phyloP scores from a whole-genome alignment of 2,797 vertebrate species.

The Amblyopsis hoosieri region DNA sequence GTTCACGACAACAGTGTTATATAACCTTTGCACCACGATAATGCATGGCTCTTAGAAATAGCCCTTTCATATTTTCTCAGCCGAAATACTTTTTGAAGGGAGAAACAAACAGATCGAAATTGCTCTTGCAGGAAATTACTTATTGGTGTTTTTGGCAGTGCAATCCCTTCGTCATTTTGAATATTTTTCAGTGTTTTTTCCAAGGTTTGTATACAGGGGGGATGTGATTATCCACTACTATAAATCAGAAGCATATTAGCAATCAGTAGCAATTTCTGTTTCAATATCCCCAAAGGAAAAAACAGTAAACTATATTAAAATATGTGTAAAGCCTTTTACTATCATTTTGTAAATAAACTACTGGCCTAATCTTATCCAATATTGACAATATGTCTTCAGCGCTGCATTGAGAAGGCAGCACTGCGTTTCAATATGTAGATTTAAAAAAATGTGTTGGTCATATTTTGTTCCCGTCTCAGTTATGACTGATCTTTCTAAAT shows the following conservation, averaged over 20 bases:
- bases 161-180: conserved; percentile 37
- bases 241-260: conserved; percentile 6
- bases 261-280: conserved; percentile 1
- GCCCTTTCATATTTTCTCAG: conserved; percentile 51
- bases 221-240: conserved; percentile 12
- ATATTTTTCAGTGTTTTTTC: conserved; percentile 31
- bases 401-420: conserved; percentile 42
- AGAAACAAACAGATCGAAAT: conserved; percentile 58
- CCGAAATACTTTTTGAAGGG: conserved; percentile 35
- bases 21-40: conserved; percentile 46
- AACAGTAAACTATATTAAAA: background rate
- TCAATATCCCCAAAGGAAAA: conserved; percentile 13
- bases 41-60: conserved; percentile 47
- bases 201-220: conserved; percentile 18
- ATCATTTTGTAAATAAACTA: conserved; percentile 6
- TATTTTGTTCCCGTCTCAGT: conserved; percentile 73
- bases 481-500: conserved; percentile 78
- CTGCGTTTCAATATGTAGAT: conserved; percentile 54
- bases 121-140: conserved; percentile 53
- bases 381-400: conserved; percentile 22
- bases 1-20: conserved; percentile 63
- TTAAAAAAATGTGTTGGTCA: conserved; percentile 51
- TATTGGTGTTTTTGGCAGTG: conserved; percentile 45
- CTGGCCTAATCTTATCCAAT: conserved; percentile 6
- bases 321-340: conserved; percentile 6